Percentiles rank a stretch among this genome's conserved stretches.
These are phyloP conservation scores for Adelosebastes latens DNA, from an alignment of 2,797 vertebrate species.

Conservation along the genomic window DNA sequence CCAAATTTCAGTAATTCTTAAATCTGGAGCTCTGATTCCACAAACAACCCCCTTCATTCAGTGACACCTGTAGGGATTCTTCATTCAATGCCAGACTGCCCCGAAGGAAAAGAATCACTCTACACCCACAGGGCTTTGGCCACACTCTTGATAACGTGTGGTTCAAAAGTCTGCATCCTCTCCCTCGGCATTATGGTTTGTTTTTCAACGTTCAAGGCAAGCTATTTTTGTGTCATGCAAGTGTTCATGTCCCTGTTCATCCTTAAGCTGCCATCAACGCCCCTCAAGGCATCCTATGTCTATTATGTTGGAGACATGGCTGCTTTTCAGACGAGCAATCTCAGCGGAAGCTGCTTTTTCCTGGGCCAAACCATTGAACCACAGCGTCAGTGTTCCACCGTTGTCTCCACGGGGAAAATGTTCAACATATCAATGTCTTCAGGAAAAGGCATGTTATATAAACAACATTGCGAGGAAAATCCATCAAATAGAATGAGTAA, in stretches of 20 bases:
- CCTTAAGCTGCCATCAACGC: constrained; percentile 33
- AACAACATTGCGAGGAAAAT: not conserved
- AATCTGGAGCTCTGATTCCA: constrained; percentile 20
- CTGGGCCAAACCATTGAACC: constrained; percentile 32
- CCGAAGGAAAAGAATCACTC: constrained; percentile 18
- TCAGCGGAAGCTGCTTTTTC: constrained; percentile 31
- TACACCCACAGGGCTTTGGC: not conserved
- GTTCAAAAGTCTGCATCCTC: constrained; percentile 16
- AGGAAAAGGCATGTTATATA: not conserved
- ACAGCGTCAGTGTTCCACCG: constrained; percentile 24
- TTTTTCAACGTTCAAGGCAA: constrained; percentile 5
- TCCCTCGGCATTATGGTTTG: constrained; percentile 15
- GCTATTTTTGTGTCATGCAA: constrained; percentile 23
- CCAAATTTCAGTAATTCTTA: constrained; percentile 19
- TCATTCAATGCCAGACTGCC: constrained; percentile 45
- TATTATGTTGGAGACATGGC: constrained; percentile 41
- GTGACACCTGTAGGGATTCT: constrained; percentile 33
- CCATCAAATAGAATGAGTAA: not conserved
- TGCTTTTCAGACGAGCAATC: constrained; percentile 49
- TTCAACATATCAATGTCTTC: not conserved
- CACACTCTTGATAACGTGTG: constrained; percentile 23
- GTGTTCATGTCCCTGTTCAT: constrained; percentile 17
- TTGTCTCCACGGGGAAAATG: constrained; percentile 12
- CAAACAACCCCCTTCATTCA: constrained; percentile 42
- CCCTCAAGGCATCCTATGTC: constrained; percentile 39